Base-by-base conservation (phyloP, 2,797 vertebrate species). In the Agapornis canus region DNA sequence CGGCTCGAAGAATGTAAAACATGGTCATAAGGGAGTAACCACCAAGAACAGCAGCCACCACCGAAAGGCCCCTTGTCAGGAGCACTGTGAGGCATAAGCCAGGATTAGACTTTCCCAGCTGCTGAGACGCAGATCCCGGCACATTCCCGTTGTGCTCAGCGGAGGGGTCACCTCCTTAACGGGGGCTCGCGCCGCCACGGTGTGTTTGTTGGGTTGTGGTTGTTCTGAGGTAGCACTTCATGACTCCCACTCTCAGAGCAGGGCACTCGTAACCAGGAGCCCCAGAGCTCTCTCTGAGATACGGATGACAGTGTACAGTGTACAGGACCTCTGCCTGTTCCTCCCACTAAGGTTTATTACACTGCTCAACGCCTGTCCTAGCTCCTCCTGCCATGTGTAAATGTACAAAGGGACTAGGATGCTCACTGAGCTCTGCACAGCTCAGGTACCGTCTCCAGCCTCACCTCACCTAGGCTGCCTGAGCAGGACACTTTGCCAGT, bases 1-100 rank as follows among this genome's bases (percentile, higher is more conserved):
- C 95, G 96, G 97, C 97, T 94, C 20, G 98, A 98, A 98, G 98
- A 98, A 98, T 98, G 97, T 97, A 98, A 98, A 97, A 97, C 97
- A 97, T 98, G 98, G 94, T 98, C 97, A 94, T 97, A 96, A 96
- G 97, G 94, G 96, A 96, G 71, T 96, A 95, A 96, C 97, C 97
- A 96, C 61, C 97, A 95, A 77, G 97, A 95, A 97, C 97, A 97
- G 97, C 97, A 95, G 97, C 97, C 91, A 93, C 95, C 92, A 94
- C 84, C 94, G 97, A 95, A 85, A 97, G 91, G 93, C 96, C 97
- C 95, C 86, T 88, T 97, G 82, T 97, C 97, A 97, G 96, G 90
- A 97, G 95, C 82, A 90, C 97, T 97, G 97, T 93, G 95, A 96
- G 96, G 86, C 97, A 80, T 97, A 92, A 96, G 95, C 94, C 95